Evolutionary conservation across 2,888 invertebrate species (phyloP).

Genomic region (Thereva nobilitata): DNA sequence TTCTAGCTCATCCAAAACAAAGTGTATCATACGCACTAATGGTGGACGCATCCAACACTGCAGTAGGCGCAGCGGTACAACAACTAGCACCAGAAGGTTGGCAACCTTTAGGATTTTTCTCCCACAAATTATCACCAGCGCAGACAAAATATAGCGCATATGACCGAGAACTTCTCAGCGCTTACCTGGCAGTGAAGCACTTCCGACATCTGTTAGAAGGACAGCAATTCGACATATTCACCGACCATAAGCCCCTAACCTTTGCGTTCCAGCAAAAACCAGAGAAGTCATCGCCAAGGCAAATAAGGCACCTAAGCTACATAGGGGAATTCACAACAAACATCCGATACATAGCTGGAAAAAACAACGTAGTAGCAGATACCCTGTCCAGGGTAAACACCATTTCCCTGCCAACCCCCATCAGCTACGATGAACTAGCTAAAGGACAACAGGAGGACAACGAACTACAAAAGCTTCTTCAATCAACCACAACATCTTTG

Average conservation of each 20-base stretch:
- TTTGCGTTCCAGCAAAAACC: constrained; percentile 48
- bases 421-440: constrained; percentile 26
- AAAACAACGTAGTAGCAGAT: constrained; percentile 29
- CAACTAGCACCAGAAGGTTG: constrained; percentile 46
- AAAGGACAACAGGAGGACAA: constrained; percentile 30
- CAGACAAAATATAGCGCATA: constrained; percentile 54
- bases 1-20: constrained; percentile 49
- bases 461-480: constrained; percentile 19
- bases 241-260: constrained; percentile 52
- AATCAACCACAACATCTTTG: background rate
- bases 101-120: constrained; percentile 54
- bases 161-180: constrained; percentile 53
- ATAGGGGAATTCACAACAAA: constrained; percentile 34
- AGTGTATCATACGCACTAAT: constrained; percentile 44
- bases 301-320: constrained; percentile 49
- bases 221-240: constrained; percentile 47
- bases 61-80: constrained; percentile 54
- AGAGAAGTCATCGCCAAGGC: constrained; percentile 49
- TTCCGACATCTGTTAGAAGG: constrained; percentile 54
- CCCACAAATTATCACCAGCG: constrained; percentile 48
- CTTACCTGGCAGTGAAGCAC: constrained; percentile 50
- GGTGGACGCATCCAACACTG: constrained; percentile 50
- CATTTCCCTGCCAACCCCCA: background rate
- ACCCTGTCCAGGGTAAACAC: constrained; percentile 16
- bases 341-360: constrained; percentile 21